Conservation (phyloP, 1,140 invertebrate species). For the Ctenoplectra terminalis region DNA sequence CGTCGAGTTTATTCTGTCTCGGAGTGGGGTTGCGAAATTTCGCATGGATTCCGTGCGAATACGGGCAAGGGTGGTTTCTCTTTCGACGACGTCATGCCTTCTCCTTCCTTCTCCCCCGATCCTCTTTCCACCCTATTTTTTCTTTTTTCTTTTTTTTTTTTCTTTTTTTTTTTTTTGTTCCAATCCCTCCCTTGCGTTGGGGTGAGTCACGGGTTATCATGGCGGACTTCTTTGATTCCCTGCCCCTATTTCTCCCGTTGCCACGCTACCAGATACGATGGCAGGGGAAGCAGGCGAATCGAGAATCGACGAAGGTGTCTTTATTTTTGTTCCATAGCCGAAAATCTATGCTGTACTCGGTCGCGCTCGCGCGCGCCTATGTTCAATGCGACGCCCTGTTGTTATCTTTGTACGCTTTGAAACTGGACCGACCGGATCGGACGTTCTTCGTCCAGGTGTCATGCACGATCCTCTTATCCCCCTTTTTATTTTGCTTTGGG, state of each 20-base stretch:
- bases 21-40: slow-evolving; percentile 41
- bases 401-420: slow-evolving; percentile 29
- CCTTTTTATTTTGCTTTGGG: slow-evolving; percentile 25
- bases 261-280: slow-evolving; percentile 26
- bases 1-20: slow-evolving; percentile 1
- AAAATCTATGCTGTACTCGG: background rate
- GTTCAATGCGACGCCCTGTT: background rate
- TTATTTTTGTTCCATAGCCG: slow-evolving; percentile 25
- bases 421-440: slow-evolving; percentile 50
- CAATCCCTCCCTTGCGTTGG: slow-evolving; percentile 38
- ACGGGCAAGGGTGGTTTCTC: slow-evolving; percentile 30
- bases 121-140: background rate
- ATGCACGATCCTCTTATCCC: slow-evolving; percentile 24
- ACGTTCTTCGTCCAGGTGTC: slow-evolving; percentile 38
- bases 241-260: slow-evolving; percentile 25
- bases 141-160: background rate
- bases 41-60: slow-evolving; percentile 41
- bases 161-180: background rate
- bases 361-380: background rate
- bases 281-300: slow-evolving; percentile 26
- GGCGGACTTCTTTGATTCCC: slow-evolving; percentile 43
- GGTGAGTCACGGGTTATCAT: slow-evolving; percentile 46
- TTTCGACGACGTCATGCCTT: slow-evolving; percentile 15
- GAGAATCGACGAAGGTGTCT: slow-evolving; percentile 28
- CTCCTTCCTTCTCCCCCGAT: slow-evolving; percentile 15